Percentiles rank a stretch among this genome's conserved stretches.
These are phyloP conservation scores for Ceyx melanurus DNA, from an alignment of 2,113 vertebrate species.

Conservation along the genomic window DNA sequence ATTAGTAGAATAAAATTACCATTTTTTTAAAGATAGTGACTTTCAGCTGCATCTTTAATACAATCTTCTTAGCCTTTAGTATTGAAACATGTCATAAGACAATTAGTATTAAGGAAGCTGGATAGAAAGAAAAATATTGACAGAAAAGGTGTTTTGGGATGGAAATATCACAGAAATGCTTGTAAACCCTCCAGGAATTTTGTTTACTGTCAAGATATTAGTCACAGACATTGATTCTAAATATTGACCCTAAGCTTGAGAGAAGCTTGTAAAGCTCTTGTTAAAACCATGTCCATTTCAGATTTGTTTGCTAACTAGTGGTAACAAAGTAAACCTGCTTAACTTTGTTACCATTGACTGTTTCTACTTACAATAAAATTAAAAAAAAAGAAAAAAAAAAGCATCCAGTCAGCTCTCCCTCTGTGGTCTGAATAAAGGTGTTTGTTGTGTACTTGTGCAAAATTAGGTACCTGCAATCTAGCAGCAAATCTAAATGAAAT, in stretches of 20 bases:
- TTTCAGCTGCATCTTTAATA: neutral
- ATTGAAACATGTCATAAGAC: neutral
- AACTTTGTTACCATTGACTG: neutral
- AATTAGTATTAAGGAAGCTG: neutral
- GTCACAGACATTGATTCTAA: neutral
- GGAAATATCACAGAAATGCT: neutral
- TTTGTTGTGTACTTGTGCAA: neutral
- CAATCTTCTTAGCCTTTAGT: neutral
- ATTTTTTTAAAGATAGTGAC: neutral
- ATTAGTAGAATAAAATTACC: neutral
- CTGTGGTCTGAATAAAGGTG: neutral
- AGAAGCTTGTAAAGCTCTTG: neutral
- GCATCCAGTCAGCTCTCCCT: neutral
- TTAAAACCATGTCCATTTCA: fast-evolving
- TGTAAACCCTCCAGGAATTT: neutral
- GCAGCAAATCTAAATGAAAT: neutral
- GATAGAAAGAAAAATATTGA: neutral
- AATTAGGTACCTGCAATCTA: neutral
- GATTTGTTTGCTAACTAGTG: neutral
- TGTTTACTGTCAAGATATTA: neutral
- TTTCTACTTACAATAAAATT: neutral
- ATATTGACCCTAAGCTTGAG: neutral
- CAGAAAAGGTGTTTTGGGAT: neutral
- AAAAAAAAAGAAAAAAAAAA: neutral
- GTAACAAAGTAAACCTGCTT: neutral